These are phyloP conservation scores for Nesidiocoris tenuis DNA, from an alignment of 2,888 invertebrate species.

Conservation along the genomic window DNA sequence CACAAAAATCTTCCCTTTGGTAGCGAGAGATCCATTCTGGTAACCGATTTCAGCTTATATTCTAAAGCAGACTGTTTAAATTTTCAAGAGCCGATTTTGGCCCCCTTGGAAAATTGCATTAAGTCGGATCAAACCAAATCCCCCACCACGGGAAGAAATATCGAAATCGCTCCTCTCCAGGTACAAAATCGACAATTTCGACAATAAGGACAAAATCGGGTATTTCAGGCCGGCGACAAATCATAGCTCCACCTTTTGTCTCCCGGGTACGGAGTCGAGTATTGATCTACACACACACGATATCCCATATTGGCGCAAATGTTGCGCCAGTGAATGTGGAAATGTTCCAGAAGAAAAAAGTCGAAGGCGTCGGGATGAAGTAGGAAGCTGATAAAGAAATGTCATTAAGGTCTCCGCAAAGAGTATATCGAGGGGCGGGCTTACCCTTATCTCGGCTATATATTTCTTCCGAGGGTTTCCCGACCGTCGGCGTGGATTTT, in stretches of 20 bases:
- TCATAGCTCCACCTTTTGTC: background rate
- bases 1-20: no score
- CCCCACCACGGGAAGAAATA: no score
- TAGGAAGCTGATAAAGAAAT: slow-evolving; percentile 45
- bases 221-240: no score
- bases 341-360: background rate
- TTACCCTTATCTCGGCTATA: slow-evolving; percentile 38
- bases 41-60: no score
- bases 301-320: background rate
- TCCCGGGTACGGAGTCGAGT: background rate
- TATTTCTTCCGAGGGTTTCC: slow-evolving; percentile 28
- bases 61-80: no score
- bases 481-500: background rate
- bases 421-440: slow-evolving; percentile 41
- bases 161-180: no score
- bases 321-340: background rate
- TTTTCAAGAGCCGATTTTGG: no score
- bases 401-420: slow-evolving; percentile 43
- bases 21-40: no score
- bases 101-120: no score
- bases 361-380: background rate
- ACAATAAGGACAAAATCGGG: no score
- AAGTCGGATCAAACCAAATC: no score
- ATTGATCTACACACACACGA: background rate
- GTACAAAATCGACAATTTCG: no score